Percentiles rank a stretch among this genome's conserved stretches.
Evolutionary conservation across 1,140 invertebrate genomes (phyloP).

Genomic region (Eumaeus atala): DNA sequence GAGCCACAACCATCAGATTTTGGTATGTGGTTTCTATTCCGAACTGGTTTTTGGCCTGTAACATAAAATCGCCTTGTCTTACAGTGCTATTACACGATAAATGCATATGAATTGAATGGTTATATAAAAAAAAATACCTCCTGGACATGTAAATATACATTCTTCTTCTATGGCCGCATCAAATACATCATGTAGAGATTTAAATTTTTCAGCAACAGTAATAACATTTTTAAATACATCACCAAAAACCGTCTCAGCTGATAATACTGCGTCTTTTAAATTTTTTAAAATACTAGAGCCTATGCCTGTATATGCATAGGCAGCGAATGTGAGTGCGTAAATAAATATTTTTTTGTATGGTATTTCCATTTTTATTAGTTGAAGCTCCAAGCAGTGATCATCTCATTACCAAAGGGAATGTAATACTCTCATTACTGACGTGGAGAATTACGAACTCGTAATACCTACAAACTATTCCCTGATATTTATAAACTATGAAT

Average conservation of each 20-base stretch:
- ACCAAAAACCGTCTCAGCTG: slow-evolving; percentile 84
- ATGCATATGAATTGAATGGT: not conserved
- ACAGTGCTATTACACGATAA: slow-evolving; percentile 11
- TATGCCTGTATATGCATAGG: slow-evolving; percentile 86
- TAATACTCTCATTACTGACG: slow-evolving; percentile 13
- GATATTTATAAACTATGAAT: too few relatives aligned
- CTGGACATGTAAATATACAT: slow-evolving; percentile 84
- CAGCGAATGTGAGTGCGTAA: slow-evolving; percentile 83
- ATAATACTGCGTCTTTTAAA: slow-evolving; percentile 84
- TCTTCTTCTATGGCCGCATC: slow-evolving; percentile 89
- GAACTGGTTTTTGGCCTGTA: slow-evolving; percentile 78
- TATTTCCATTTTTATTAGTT: slow-evolving; percentile 75
- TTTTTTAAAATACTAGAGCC: slow-evolving; percentile 83
- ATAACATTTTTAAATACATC: slow-evolving; percentile 84
- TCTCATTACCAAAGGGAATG: not conserved
- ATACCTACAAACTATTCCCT: too few relatives aligned
- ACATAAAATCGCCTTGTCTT: slow-evolving; percentile 19
- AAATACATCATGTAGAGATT: slow-evolving; percentile 85
- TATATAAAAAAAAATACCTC: slow-evolving; percentile 65
- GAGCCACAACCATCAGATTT: slow-evolving; percentile 89
- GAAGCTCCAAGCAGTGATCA: slow-evolving; percentile 1
- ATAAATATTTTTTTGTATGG: slow-evolving; percentile 84
- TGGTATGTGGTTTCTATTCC: slow-evolving; percentile 83
- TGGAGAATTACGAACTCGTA: not conserved
- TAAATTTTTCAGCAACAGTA: slow-evolving; percentile 84